A percentile compares a stretch with the other conserved stretches of the same genome.
These are phyloP conservation scores for Cheilosia grossa DNA, from an alignment of 2,888 invertebrate genomes.

Conservation along the genomic window DNA sequence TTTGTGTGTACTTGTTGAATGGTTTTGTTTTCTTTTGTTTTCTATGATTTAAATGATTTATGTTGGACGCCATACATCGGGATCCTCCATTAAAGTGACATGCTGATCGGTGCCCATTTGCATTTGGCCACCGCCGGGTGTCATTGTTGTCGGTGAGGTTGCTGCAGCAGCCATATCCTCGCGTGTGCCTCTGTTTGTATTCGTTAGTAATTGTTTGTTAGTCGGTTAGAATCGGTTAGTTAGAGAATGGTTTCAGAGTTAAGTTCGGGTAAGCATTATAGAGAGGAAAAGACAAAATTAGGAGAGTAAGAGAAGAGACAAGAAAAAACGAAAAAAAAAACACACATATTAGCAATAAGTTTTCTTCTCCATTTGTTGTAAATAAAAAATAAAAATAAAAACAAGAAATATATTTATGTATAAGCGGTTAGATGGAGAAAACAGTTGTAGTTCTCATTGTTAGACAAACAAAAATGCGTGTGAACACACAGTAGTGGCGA, in stretches of 20 bases:
- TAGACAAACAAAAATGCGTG: conserved; percentile 64
- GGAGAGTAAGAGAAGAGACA: conserved; percentile 77
- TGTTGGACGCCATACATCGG: conserved; percentile 96
- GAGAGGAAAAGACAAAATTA: conserved; percentile 50
- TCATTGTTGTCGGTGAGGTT: conserved; percentile 87
- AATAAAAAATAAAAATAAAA: conserved; percentile 2
- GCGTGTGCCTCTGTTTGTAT: conserved; percentile 88
- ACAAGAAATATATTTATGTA: conserved; percentile 27
- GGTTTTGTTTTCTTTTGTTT: conserved; percentile 22
- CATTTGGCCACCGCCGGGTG: conserved; percentile 84
- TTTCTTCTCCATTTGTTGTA: conserved; percentile 54
- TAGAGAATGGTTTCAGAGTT: conserved; percentile 57
- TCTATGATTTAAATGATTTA: conserved; percentile 84
- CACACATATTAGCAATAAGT: conserved; percentile 72
- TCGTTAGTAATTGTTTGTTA: conserved; percentile 26
- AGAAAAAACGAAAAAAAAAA: conserved; percentile 71
- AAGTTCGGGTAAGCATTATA: conserved; percentile 75
- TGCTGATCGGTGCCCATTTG: conserved; percentile 85
- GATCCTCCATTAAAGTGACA: conserved; percentile 95
- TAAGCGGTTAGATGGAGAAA: conserved; percentile 43
- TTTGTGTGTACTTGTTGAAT: conserved; percentile 55
- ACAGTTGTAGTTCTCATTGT: conserved; percentile 34
- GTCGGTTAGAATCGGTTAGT: conserved; percentile 61
- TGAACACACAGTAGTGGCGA: conserved; percentile 43
- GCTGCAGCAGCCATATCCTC: conserved; percentile 94